phyloP scores from a whole-genome alignment of 2,797 vertebrate genomes.

The Danio tinwini region DNA sequence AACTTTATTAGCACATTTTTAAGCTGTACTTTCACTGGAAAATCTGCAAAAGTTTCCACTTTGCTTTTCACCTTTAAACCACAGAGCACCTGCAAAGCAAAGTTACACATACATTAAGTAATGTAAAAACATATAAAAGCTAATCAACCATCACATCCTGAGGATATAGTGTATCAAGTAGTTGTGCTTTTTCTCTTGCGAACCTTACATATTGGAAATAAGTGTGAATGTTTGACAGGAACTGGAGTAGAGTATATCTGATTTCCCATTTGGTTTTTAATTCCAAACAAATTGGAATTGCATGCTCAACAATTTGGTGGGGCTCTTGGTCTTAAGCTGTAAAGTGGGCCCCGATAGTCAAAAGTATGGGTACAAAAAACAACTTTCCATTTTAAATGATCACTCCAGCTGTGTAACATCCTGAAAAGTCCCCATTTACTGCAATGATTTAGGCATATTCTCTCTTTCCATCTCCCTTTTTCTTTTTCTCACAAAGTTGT shows the following conservation, averaged over 20 bases:
- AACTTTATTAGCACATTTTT: constrained; percentile 25
- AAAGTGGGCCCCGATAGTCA: background rate
- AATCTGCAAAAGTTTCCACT: constrained; percentile 3
- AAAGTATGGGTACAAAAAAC: background rate
- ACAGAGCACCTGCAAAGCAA: background rate
- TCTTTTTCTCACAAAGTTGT: background rate
- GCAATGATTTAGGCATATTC: background rate
- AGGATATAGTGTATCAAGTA: background rate
- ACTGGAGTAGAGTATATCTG: background rate
- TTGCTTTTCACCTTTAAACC: background rate
- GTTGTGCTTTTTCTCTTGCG: background rate
- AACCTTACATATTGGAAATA: background rate
- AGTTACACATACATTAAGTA: background rate
- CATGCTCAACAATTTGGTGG: background rate
- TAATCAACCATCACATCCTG: constrained; percentile 54
- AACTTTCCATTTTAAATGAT: background rate
- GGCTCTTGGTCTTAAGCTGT: background rate
- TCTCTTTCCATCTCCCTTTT: background rate
- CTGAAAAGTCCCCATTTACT: background rate
- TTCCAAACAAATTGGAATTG: background rate
- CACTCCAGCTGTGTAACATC: background rate
- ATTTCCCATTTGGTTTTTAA: background rate
- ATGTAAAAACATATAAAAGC: constrained; percentile 34
- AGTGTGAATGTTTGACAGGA: background rate
- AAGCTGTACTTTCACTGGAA: constrained; percentile 45